phyloP scores from a whole-genome alignment of 37 sponge, comb jelly and placozoan species.

The Haliclona indistincta region DNA sequence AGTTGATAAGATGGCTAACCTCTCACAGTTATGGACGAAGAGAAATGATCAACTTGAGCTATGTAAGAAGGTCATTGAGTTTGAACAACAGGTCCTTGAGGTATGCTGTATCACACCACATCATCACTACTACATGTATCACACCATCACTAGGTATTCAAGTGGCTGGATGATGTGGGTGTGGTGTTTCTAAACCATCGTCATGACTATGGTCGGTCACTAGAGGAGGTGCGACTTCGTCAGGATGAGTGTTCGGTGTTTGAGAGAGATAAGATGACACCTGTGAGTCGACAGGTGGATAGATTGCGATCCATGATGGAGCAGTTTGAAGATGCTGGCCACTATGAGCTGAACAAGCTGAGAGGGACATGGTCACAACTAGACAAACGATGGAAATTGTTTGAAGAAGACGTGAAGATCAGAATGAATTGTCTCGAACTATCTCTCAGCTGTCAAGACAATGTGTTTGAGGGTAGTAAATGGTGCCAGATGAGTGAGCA shows the following conservation, averaged over 20 bases:
- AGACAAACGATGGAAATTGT: constrained; percentile 21
- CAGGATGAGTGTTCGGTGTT: constrained; percentile 5
- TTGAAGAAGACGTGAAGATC: constrained; percentile 14
- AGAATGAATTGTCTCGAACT: constrained; percentile 17
- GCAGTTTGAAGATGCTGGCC: constrained; percentile 10
- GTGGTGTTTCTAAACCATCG: not conserved
- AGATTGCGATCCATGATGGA: not conserved
- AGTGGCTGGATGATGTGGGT: constrained; percentile 33
- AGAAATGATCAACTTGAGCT: constrained; percentile 37
- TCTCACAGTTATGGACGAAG: constrained; percentile 33
- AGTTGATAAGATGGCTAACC: not conserved
- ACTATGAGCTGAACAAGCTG: constrained; percentile 21
- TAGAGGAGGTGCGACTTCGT: constrained; percentile 33
- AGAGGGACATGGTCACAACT: constrained; percentile 12
- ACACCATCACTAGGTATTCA: constrained; percentile 3
- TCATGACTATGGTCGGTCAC: constrained; percentile 32
- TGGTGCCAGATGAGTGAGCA: constrained; percentile 49
- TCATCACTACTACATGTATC: not conserved
- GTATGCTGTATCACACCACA: not conserved
- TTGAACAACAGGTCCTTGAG: constrained; percentile 32
- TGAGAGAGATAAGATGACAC: constrained; percentile 1
- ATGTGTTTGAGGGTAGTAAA: constrained; percentile 39
- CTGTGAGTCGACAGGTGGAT: constrained; percentile 6
- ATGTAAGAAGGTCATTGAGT: constrained; percentile 37
- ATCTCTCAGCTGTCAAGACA: constrained; percentile 12